Conservation (phyloP, 2,797 vertebrate species). For the Sphenodon punctatus region DNA sequence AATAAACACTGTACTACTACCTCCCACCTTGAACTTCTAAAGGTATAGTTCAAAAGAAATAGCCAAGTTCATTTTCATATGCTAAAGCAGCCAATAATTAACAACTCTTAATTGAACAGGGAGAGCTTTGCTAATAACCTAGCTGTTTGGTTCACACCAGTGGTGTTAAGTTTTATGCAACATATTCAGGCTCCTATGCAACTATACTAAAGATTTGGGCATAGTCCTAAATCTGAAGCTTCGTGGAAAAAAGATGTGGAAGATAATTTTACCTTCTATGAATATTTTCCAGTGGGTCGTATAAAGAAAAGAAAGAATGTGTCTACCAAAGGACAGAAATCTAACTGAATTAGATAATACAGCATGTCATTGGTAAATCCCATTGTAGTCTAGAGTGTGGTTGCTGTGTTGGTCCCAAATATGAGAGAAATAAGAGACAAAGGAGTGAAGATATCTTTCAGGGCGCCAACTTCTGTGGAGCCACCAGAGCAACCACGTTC, state of each 20-base stretch:
- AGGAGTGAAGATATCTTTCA: too few species aligned
- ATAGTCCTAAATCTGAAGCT: neutral
- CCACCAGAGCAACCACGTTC: too few species aligned
- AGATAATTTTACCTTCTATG: neutral
- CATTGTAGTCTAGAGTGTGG: too few species aligned
- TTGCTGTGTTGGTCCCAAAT: too few species aligned
- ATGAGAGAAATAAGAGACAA: too few species aligned
- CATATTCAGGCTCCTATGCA: neutral
- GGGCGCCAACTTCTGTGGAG: too few species aligned
- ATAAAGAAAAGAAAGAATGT: neutral
- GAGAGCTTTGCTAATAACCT: neutral
- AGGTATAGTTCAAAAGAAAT: constrained; percentile 74
- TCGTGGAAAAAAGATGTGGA: neutral
- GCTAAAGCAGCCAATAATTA: constrained; percentile 22
- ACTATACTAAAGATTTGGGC: neutral
- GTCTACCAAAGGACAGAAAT: neutral
- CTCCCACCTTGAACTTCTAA: constrained; percentile 80
- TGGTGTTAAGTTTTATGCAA: neutral
- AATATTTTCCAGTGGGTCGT: neutral
- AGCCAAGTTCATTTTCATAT: constrained; percentile 63
- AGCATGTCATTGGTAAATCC: neutral
- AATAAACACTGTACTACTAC: constrained; percentile 72
- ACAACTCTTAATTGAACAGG: constrained; percentile 1
- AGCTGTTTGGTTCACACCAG: neutral
- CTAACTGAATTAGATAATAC: neutral